phyloP scores from a whole-genome alignment of 2,888 invertebrate species.

The Stictocephala bisonia region DNA sequence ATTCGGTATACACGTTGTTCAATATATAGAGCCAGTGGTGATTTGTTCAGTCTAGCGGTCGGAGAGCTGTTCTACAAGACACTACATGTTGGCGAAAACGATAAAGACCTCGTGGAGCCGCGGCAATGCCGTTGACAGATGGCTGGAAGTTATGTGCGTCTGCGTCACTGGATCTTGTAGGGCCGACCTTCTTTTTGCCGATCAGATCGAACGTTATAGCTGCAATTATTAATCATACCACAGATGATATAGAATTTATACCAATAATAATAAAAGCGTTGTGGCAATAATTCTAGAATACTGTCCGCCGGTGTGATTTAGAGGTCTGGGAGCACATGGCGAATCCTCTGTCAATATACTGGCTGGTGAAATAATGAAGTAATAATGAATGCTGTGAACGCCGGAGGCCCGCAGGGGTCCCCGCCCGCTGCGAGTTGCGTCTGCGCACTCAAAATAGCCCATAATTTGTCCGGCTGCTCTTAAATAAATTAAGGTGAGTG shows the following conservation, averaged over 20 bases:
- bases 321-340: conserved; percentile 18
- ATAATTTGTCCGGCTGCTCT: conserved; percentile 45
- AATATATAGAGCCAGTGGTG: conserved; percentile 28
- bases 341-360: conserved; percentile 45
- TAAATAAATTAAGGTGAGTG: conserved; percentile 49
- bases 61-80: neutral
- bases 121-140: neutral
- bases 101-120: conserved; percentile 6
- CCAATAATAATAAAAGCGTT: conserved; percentile 42
- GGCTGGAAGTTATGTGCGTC: conserved; percentile 1
- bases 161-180: neutral
- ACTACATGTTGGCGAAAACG: conserved; percentile 24
- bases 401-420: conserved; percentile 13
- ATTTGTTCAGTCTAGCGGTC: neutral
- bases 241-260: conserved; percentile 35
- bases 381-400: conserved; percentile 45
- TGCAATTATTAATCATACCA: conserved; percentile 6
- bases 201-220: neutral
- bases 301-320: conserved; percentile 25
- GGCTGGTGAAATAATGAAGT: conserved; percentile 49
- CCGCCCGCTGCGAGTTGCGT: conserved; percentile 42
- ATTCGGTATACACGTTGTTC: too few species aligned
- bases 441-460: conserved; percentile 49
- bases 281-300: conserved; percentile 32
- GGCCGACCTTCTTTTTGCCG: neutral